These are phyloP conservation scores for Echinometra lucunter DNA, from an alignment of 53 echinoderm and acorn worm species.

Conservation along the genomic window DNA sequence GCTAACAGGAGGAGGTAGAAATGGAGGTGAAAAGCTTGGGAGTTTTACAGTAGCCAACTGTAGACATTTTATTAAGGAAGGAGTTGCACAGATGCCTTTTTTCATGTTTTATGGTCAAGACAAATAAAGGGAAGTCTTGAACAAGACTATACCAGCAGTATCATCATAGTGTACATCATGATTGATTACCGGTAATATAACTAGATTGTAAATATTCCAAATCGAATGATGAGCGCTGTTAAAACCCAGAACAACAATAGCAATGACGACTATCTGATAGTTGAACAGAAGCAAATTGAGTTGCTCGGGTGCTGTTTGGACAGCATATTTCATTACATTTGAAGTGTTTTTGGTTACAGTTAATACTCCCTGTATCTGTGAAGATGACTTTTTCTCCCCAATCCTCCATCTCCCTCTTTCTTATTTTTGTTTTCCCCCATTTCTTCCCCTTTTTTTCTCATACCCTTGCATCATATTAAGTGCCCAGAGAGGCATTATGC, in stretches of 20 bases:
- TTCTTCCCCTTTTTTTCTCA: background rate
- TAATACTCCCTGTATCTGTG: background rate
- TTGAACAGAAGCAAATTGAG: background rate
- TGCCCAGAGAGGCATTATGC: background rate
- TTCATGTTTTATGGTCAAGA: background rate
- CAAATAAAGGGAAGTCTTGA: background rate
- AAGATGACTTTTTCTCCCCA: background rate
- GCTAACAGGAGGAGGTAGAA: too few relatives aligned
- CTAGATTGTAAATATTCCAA: too few relatives aligned
- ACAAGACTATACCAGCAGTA: background rate
- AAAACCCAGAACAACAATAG: too few relatives aligned
- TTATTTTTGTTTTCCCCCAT: background rate
- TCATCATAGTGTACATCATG: too few relatives aligned
- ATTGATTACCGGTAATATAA: too few relatives aligned
- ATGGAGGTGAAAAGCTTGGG: too few relatives aligned
- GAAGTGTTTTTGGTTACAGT: background rate
- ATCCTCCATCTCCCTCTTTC: background rate
- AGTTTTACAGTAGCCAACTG: too few relatives aligned
- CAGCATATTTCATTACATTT: conserved; percentile 10
- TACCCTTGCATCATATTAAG: background rate
- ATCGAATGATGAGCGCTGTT: too few relatives aligned
- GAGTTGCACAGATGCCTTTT: too few relatives aligned
- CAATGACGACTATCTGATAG: background rate
- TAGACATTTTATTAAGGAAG: too few relatives aligned
- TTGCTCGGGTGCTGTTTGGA: background rate